Conservation (phyloP, 2,113 vertebrate species). For the Cyanocitta stelleri region DNA sequence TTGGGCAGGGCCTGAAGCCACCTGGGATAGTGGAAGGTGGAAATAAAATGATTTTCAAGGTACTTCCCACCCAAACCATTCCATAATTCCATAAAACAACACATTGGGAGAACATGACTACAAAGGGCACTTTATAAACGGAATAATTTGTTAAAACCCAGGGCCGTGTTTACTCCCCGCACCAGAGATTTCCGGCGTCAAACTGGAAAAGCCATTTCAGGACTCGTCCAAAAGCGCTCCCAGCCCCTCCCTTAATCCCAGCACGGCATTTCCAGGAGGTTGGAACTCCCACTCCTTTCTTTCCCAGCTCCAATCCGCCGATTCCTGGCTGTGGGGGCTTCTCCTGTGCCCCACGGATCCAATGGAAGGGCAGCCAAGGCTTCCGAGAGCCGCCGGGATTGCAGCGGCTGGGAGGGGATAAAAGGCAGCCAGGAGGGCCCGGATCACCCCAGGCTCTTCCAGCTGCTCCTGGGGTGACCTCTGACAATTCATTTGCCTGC, state of each 20-base stretch:
- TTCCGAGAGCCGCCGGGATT: not conserved
- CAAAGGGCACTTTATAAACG: rapidly evolving
- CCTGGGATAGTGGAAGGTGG: rapidly evolving
- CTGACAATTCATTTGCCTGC: not conserved
- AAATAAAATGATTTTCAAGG: not conserved
- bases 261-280: not conserved
- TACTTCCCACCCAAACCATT: not conserved
- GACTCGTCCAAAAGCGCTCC: not conserved
- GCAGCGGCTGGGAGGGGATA: not conserved
- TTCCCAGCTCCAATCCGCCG: not conserved
- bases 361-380: not conserved
- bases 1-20: not conserved
- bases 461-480: conserved; percentile 3
- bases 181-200: not conserved
- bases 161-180: not conserved
- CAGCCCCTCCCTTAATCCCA: not conserved
- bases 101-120: rapidly evolving
- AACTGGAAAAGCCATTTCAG: not conserved
- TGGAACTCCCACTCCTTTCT: not conserved
- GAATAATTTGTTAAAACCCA: not conserved
- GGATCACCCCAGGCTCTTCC: not conserved
- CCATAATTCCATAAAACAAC: rapidly evolving
- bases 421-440: not conserved
- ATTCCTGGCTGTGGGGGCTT: not conserved
- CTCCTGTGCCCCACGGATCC: not conserved